Conservation (phyloP, 2,888 invertebrate genomes). For the Protophormia terraenovae region DNA sequence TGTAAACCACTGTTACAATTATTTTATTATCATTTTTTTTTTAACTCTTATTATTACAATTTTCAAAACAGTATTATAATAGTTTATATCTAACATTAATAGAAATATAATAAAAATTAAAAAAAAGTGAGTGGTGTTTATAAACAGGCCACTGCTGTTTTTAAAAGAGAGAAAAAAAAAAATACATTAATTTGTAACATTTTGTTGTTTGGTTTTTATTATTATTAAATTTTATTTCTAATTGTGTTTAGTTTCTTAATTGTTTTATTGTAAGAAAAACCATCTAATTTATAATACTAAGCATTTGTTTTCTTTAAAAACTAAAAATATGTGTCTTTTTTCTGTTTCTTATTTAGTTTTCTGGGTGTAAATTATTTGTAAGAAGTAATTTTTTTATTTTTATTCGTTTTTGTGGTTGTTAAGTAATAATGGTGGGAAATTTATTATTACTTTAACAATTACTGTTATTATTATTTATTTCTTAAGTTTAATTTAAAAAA, state of each 20-base stretch:
- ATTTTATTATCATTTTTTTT: conserved; percentile 48
- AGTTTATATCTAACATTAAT: neutral
- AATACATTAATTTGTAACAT: conserved; percentile 27
- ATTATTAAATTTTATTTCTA: conserved; percentile 16
- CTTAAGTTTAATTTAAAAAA: neutral
- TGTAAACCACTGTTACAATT: conserved; percentile 57
- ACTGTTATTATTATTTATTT: neutral
- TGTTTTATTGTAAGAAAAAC: neutral
- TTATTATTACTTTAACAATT: conserved; percentile 16
- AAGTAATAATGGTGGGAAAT: conserved; percentile 62
- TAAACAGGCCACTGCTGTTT: conserved; percentile 1
- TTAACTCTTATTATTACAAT: neutral
- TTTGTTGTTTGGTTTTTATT: conserved; percentile 21
- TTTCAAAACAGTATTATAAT: neutral
- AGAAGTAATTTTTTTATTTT: neutral
- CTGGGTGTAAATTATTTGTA: neutral
- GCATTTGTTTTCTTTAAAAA: neutral
- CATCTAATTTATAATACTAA: conserved; percentile 14
- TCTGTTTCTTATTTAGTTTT: neutral
- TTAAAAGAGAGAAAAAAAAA: too few relatives aligned
- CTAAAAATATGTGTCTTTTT: too few relatives aligned
- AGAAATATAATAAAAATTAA: conserved; percentile 8
- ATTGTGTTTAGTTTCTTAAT: neutral
- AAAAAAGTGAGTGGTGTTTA: conserved; percentile 50
- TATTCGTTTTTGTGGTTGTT: conserved; percentile 36